Evolutionary conservation across 2,888 invertebrate genomes (phyloP).

Genomic region (Trichogramma dendrolimi): DNA sequence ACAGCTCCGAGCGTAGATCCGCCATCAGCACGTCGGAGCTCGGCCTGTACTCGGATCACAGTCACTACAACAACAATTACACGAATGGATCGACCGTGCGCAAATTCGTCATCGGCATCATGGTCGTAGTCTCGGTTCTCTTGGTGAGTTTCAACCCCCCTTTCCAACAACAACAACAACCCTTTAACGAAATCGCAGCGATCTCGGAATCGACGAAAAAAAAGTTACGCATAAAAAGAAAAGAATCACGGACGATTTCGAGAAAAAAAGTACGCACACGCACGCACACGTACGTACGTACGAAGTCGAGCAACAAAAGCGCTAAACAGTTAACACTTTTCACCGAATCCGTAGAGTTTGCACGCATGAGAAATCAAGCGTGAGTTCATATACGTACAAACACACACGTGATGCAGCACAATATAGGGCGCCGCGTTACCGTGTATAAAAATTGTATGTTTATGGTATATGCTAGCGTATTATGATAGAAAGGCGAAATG

Average conservation of each 20-base stretch:
- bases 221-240: background rate
- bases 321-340: conserved; percentile 37
- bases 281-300: conserved; percentile 5
- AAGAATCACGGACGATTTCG: background rate
- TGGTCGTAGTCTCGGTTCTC: conserved; percentile 47
- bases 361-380: conserved; percentile 45
- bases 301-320: background rate
- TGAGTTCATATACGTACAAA: no score
- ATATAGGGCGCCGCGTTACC: conserved; percentile 19
- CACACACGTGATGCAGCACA: no score
- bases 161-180: background rate
- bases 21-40: conserved; percentile 49
- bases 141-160: conserved; percentile 41
- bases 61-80: conserved; percentile 42
- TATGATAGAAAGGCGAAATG: conserved; percentile 15
- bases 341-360: conserved; percentile 33
- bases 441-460: background rate
- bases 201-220: background rate
- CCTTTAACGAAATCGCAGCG: background rate
- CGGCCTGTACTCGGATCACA: conserved; percentile 48
- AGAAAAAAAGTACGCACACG: conserved; percentile 26
- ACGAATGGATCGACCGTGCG: conserved; percentile 41
- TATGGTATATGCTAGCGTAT: conserved; percentile 4
- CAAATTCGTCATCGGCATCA: conserved; percentile 47
- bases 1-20: conserved; percentile 44